These are phyloP conservation scores for Apostichopus leukothele DNA, from an alignment of 53 echinoderm and acorn worm genomes.

Conservation along the genomic window DNA sequence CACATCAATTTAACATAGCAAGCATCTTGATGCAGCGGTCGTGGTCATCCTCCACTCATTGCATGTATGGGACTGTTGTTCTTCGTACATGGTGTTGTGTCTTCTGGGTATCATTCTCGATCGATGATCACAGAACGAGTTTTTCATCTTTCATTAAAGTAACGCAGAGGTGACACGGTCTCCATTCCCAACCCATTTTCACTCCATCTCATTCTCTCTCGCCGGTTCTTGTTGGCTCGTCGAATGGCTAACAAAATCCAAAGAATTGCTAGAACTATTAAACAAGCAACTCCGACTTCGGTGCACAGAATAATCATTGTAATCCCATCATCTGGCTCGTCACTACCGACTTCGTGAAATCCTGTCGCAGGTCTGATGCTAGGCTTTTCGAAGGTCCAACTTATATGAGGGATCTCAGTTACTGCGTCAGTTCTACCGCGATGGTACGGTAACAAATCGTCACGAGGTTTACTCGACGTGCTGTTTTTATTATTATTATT, in stretches of 20 bases:
- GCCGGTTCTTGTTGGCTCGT: not conserved
- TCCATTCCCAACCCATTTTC: not conserved
- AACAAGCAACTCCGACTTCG: slow-evolving; percentile 20
- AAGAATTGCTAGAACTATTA: slow-evolving; percentile 12
- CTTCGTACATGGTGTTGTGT: no score
- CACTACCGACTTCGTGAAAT: slow-evolving; percentile 18
- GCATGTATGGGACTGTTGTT: no score
- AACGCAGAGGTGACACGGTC: slow-evolving; percentile 22
- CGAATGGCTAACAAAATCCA: slow-evolving; percentile 30
- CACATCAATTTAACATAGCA: no score
- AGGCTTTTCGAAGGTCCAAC: not conserved
- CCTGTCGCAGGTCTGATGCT: slow-evolving; percentile 11
- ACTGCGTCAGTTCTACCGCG: not conserved
- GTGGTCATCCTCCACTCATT: no score
- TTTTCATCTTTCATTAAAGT: slow-evolving; percentile 12
- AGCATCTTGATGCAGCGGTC: no score
- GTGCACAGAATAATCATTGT: slow-evolving; percentile 25
- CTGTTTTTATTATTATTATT: not conserved
- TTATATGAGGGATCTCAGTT: not conserved
- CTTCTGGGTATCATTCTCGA: not conserved
- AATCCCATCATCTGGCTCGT: not conserved
- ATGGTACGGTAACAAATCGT: not conserved
- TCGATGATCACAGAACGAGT: not conserved
- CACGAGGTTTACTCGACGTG: not conserved
- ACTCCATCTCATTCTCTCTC: not conserved